Base-by-base conservation (phyloP, 2,797 vertebrate genomes). In the Ctenopoma kingsleyae region DNA sequence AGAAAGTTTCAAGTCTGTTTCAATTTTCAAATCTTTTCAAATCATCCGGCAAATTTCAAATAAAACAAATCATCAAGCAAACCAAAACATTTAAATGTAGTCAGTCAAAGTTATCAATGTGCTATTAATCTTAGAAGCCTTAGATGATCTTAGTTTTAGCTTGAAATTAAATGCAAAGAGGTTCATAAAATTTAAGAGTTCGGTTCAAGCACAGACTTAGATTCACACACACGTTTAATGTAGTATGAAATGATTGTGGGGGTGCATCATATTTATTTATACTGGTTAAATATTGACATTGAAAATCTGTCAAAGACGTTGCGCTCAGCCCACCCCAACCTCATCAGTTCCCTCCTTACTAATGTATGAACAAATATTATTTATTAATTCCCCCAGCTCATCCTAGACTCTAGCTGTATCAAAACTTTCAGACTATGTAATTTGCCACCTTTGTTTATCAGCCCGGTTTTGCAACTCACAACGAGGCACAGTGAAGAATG, bases 321-420 rank as follows among this genome's bases (percentile, higher is more conserved):
- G 46, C 41, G 83, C 85, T 77, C 76, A 80, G 67, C 82, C 72
- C 84, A 74, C 57, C 79, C 77, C 77, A 15, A 67, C 63, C 80
- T 85, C 78, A 80, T 89, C 77, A 83, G 68, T 70, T 86, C 82
- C 72, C 75, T 83, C 65, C 75, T 93, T 76, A 92, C 82, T 94
- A 88, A 93, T 91, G 75, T 83, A 93, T 92, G 87, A 93, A 90
- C 80, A 91, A 87, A 91, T 87, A 90, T 92, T 79, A 92, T 93
- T 93, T 91, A 93, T 94, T 93, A 88, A 93, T 91, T 55, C 62
- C 25, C 67, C 36, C n/a, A 69, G 46, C 75, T 86, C 83, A 82
- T 83, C 74, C 74, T 57, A 56, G 63, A 78, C 78, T 72, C 71
- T 63, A 74, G 84, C 87, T 87, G 84, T 88, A 83, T 82, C 71